Evolutionary conservation across 2,888 invertebrate species (phyloP).

Genomic region (Stenoptilia bipunctidactyla): DNA sequence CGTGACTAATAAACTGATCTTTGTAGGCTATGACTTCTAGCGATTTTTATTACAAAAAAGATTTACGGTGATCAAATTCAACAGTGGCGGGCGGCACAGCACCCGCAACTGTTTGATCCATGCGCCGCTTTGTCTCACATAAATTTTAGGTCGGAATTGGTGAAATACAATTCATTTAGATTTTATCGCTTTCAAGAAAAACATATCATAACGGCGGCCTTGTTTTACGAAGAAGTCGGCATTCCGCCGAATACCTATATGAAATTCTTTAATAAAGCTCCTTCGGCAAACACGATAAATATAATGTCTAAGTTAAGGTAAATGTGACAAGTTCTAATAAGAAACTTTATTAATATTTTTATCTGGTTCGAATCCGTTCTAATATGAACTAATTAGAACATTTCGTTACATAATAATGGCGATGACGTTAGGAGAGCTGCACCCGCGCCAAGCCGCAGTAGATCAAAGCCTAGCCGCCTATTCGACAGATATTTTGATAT

Average conservation of each 20-base stretch:
- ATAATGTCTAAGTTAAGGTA: too few species aligned
- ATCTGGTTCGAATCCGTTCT: too few species aligned
- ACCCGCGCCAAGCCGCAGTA: conserved; percentile 14
- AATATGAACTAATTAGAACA: too few species aligned
- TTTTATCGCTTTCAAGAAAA: conserved; percentile 50
- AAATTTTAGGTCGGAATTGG: conserved; percentile 45
- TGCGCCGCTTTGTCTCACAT: conserved; percentile 47
- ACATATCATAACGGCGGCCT: background rate
- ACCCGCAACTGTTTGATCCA: conserved; percentile 37
- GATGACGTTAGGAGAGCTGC: conserved; percentile 3
- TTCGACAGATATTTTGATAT: conserved; percentile 64
- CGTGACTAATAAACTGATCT: too few species aligned
- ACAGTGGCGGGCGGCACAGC: conserved; percentile 16
- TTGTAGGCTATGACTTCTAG: too few species aligned
- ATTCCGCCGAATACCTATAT: too few species aligned
- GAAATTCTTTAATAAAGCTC: too few species aligned
- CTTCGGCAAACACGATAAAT: too few species aligned
- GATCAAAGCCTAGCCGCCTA: conserved; percentile 51
- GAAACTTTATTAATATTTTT: too few species aligned
- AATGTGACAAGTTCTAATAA: too few species aligned
- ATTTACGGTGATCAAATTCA: conserved; percentile 19
- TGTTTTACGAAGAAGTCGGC: too few species aligned
- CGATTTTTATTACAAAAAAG: background rate
- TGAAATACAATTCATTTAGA: conserved; percentile 57
- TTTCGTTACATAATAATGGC: too few species aligned